Percentiles rank a stretch among this genome's conserved stretches.
These are phyloP conservation scores for Maccullochella peelii DNA, from an alignment of 2,113 vertebrate species.

Conservation along the genomic window DNA sequence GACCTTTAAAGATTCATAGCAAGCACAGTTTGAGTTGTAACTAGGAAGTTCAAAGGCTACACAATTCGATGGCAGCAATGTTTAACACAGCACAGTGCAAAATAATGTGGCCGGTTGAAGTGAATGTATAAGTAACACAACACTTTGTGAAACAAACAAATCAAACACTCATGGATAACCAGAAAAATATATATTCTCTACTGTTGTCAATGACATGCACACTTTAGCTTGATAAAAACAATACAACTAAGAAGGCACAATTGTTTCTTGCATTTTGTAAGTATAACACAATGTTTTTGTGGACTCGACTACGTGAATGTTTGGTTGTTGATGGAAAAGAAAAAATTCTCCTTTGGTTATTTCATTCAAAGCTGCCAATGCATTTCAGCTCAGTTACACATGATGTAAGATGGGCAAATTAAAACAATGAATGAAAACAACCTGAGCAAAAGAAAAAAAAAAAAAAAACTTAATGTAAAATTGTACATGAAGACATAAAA, in stretches of 20 bases:
- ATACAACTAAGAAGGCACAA: conserved; percentile 61
- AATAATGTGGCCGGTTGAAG: background rate
- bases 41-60: background rate
- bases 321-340: background rate
- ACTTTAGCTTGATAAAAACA: background rate
- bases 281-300: background rate
- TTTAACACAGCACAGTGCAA: background rate
- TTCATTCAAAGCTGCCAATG: conserved; percentile 30
- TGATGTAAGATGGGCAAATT: background rate
- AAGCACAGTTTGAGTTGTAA: background rate
- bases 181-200: background rate
- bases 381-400: conserved; percentile 18
- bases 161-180: background rate
- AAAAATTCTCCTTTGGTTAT: conserved; percentile 43
- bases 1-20: background rate
- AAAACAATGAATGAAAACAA: conserved; percentile 28
- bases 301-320: background rate
- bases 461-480: background rate
- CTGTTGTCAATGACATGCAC: background rate
- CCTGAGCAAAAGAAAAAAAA: conserved; percentile 12
- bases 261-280: conserved; percentile 39
- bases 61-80: background rate
- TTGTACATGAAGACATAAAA: conserved; percentile 2
- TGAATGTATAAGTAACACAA: background rate
- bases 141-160: background rate